Percentiles rank a stretch among this genome's conserved stretches.
Conservation (phyloP, 1,140 invertebrate species). For the Drosophila athabasca region DNA sequence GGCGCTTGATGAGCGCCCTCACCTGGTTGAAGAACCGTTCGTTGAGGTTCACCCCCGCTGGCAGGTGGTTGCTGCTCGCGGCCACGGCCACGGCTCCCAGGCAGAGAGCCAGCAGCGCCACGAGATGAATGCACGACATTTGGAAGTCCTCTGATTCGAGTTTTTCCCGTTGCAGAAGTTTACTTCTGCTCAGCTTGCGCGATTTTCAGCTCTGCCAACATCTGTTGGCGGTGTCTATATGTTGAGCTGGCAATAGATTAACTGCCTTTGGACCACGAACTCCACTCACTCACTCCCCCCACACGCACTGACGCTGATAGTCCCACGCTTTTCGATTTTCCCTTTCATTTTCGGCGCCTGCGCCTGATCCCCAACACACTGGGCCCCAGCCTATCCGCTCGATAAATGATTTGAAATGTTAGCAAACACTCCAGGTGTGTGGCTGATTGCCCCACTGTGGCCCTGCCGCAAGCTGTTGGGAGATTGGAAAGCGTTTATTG, state of each 20-base stretch:
- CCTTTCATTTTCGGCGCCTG: slow-evolving; percentile 73
- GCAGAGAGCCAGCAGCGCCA: slow-evolving; percentile 43
- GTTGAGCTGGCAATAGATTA: slow-evolving; percentile 77
- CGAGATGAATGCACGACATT: slow-evolving; percentile 48
- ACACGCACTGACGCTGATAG: slow-evolving; percentile 18
- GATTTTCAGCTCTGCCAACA: slow-evolving; percentile 65
- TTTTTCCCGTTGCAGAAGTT: not conserved
- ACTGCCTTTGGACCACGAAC: slow-evolving; percentile 49
- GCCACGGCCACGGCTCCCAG: slow-evolving; percentile 19
- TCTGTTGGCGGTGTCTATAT: slow-evolving; percentile 79
- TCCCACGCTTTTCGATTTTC: slow-evolving; percentile 73
- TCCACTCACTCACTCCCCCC: not conserved
- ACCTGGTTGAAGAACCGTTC: slow-evolving; percentile 79
- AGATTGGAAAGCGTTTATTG: slow-evolving; percentile 57
- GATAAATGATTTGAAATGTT: not conserved
- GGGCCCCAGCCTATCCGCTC: not conserved
- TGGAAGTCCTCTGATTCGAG: slow-evolving; percentile 20
- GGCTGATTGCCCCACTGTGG: slow-evolving; percentile 33
- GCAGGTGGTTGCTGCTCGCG: slow-evolving; percentile 67
- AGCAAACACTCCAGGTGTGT: not conserved
- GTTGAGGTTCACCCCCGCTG: slow-evolving; percentile 66
- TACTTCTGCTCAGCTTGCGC: slow-evolving; percentile 31
- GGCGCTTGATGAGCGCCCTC: slow-evolving; percentile 74
- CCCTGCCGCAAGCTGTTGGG: slow-evolving; percentile 22
- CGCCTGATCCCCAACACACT: slow-evolving; percentile 50